Evolutionary conservation across 2,888 invertebrate species (phyloP).

Genomic region (Druceiella hillmani): DNA sequence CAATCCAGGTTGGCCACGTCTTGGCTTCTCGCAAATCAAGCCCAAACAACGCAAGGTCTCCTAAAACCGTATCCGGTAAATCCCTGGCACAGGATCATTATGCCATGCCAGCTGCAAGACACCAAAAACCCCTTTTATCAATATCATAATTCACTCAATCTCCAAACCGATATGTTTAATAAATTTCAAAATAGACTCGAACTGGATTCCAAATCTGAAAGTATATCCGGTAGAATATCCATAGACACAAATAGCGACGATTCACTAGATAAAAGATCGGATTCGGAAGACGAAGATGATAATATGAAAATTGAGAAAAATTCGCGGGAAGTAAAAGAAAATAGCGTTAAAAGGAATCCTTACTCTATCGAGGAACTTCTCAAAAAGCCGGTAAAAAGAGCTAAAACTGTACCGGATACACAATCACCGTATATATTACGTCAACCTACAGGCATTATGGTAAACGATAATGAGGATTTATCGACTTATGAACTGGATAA

Average conservation of each 20-base stretch:
- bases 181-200: constrained; percentile 35
- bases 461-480: constrained; percentile 38
- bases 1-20: constrained; percentile 50
- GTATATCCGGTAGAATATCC: constrained; percentile 43
- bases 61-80: constrained; percentile 49
- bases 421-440: constrained; percentile 38
- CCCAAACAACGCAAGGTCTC: constrained; percentile 40
- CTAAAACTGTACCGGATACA: constrained; percentile 28
- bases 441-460: constrained; percentile 55
- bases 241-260: constrained; percentile 55
- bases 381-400: constrained; percentile 70
- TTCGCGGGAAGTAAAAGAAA: constrained; percentile 36
- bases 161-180: constrained; percentile 34
- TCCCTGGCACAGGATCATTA: constrained; percentile 55
- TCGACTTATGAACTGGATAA: neutral
- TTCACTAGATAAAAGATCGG: constrained; percentile 50
- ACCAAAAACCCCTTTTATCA: constrained; percentile 37
- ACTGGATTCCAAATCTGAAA: constrained; percentile 16
- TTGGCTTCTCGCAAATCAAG: constrained; percentile 51
- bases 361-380: constrained; percentile 84
- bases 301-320: constrained; percentile 13
- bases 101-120: constrained; percentile 45
- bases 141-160: constrained; percentile 32
- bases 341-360: constrained; percentile 66
- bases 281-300: constrained; percentile 40